Percentiles rank a stretch among this genome's conserved stretches.
phyloP scores from a whole-genome alignment of 2,888 invertebrate genomes.

The Macropis europaea region DNA sequence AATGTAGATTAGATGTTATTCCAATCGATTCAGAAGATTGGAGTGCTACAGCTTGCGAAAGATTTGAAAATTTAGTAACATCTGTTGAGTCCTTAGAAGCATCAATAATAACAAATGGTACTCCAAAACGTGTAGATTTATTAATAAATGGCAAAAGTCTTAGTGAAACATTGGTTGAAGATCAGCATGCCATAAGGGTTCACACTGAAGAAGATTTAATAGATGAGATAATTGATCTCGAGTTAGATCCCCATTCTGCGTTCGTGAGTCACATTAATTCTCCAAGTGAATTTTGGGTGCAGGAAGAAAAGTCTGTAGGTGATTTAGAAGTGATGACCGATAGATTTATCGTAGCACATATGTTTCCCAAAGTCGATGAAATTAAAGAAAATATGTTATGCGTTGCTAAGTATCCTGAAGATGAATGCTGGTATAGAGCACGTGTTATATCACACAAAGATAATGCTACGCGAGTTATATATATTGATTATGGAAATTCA shows the following conservation, averaged over 20 bases:
- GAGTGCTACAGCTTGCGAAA: constrained; percentile 82
- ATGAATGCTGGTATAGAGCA: constrained; percentile 86
- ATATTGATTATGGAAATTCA: constrained; percentile 87
- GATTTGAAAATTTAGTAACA: constrained; percentile 79
- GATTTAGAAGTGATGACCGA: constrained; percentile 84
- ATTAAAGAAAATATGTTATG: constrained; percentile 83
- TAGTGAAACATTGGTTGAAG: constrained; percentile 67
- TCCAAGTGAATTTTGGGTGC: constrained; percentile 88
- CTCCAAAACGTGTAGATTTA: constrained; percentile 76
- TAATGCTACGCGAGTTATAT: constrained; percentile 82
- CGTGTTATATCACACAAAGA: constrained; percentile 83
- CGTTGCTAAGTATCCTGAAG: constrained; percentile 85
- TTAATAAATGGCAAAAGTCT: constrained; percentile 74
- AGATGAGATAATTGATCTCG: constrained; percentile 68
- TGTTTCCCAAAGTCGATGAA: constrained; percentile 81
- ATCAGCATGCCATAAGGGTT: constrained; percentile 63
- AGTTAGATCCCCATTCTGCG: constrained; percentile 81
- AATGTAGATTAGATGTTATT: constrained; percentile 86
- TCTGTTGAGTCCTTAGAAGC: constrained; percentile 52
- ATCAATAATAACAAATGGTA: constrained; percentile 72
- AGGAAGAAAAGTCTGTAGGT: constrained; percentile 83
- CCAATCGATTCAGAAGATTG: constrained; percentile 86
- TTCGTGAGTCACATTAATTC: constrained; percentile 86
- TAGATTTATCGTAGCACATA: constrained; percentile 81
- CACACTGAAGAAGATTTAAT: constrained; percentile 64